These are phyloP conservation scores for Stictonetta naevosa DNA, from an alignment of 2,113 vertebrate species.

Conservation along the genomic window DNA sequence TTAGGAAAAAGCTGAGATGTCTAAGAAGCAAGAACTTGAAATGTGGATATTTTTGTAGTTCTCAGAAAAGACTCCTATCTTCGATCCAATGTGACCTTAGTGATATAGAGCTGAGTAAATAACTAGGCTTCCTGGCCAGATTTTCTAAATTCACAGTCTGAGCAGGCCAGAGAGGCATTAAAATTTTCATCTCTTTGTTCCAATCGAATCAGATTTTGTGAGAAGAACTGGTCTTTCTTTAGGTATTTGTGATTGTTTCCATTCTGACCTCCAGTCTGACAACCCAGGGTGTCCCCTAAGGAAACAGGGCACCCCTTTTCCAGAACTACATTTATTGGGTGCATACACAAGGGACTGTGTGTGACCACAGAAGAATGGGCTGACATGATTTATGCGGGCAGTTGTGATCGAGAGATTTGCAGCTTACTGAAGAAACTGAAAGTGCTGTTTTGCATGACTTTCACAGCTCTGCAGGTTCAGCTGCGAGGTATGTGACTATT, in stretches of 20 bases:
- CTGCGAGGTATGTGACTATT: not conserved
- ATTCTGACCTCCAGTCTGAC: not conserved
- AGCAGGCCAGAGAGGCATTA: not conserved
- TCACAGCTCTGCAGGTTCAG: not conserved
- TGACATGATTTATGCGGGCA: not conserved
- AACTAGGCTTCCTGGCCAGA: not conserved
- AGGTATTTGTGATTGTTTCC: not conserved
- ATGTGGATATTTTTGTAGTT: not conserved
- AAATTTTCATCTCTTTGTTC: not conserved
- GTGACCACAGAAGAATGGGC: not conserved
- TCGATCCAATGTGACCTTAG: not conserved
- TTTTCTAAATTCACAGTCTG: not conserved
- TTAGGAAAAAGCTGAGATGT: not conserved
- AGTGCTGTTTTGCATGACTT: not conserved
- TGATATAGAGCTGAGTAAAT: not conserved
- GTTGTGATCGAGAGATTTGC: not conserved
- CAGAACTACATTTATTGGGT: accelerated
- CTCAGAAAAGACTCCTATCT: not conserved
- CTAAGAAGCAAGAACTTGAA: not conserved
- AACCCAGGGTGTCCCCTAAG: not conserved
- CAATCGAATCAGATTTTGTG: not conserved
- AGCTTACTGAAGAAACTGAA: not conserved
- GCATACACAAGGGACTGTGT: not conserved
- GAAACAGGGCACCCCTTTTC: not conserved
- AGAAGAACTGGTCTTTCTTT: not conserved